Base-by-base conservation (phyloP, 2,797 vertebrate species). In the Chelmon rostratus region DNA sequence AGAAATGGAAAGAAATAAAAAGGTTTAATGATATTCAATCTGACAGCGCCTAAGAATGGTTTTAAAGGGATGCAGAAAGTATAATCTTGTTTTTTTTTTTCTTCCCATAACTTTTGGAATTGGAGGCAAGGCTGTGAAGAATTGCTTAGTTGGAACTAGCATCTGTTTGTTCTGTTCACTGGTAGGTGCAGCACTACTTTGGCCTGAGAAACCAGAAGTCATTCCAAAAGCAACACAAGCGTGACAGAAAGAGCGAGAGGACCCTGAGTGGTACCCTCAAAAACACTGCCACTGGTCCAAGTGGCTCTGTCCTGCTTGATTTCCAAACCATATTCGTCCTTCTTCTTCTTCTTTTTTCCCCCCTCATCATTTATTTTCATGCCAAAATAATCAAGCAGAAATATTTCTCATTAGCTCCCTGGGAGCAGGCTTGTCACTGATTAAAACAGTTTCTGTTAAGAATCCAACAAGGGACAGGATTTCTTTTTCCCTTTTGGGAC, bases 341-440 rank as follows among this genome's bases (percentile, higher is more conserved):
- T 28, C 19, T 58, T 28, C 25, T 58, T 78, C 16, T 76, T 73
- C 74, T 79, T 82, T 82, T 74, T 56, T 53, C 64, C 21, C 16
- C 61, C 68, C 75, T 83, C 75, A 31, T 70, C 75, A 76, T 87
- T 79, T 75, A 84, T 89, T 89, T 90, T 86, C 73, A 76, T 91
- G 83, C 91, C 86, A 93, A 90, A 92, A 93, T 91, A 92, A 95
- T 93, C 88, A 93, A 92, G 92, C 59, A 56, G 83, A 93, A 93
- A 92, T 89, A 90, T 88, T 92, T 90, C 84, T 82, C 80, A 78
- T 83, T 78, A 82, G 89, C 85, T 93, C 86, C 86, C 74, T 81
- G 84, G 78, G 88, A 87, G 82, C 71, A 68, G 86, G 85, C 87
- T 93, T 89, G 89, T 93, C 91, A 92, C 90, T 94, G 94, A 94